Conservation (phyloP, 2,797 vertebrate species). For the Rhincodon typus region DNA sequence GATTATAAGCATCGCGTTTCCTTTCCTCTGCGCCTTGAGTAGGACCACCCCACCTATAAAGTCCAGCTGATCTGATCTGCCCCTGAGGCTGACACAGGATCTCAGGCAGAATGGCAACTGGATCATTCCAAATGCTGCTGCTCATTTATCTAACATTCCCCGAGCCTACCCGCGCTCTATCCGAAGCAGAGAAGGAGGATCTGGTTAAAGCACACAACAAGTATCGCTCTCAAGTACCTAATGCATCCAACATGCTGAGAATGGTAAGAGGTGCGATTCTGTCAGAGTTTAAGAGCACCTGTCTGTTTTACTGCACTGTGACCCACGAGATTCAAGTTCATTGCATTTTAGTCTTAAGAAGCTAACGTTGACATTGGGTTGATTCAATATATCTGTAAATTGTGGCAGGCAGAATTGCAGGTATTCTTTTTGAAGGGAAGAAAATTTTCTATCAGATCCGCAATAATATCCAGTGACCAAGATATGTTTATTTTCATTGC, state of each 20-base stretch:
- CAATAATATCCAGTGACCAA: background rate
- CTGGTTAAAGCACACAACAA: constrained; percentile 55
- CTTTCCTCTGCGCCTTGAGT: background rate
- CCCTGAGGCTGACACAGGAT: background rate
- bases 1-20: background rate
- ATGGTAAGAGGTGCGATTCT: constrained; percentile 52
- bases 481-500: background rate
- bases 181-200: constrained; percentile 46
- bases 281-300: background rate
- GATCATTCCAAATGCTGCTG: constrained; percentile 34
- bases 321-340: background rate
- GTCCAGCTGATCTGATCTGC: background rate
- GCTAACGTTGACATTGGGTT: background rate
- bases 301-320: background rate
- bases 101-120: background rate
- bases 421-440: background rate
- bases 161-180: constrained; percentile 47
- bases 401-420: background rate
- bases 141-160: constrained; percentile 44
- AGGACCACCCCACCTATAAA: background rate
- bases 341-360: background rate
- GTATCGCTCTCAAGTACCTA: constrained; percentile 53
- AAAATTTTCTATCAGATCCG: background rate
- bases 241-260: constrained; percentile 54
- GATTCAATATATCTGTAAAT: background rate